Evolutionary conservation across 2,113 vertebrate genomes (phyloP), one percentile per base, ranked within the genome.

Genomic region (Rhegmatorhina hoffmannsi): DNA sequence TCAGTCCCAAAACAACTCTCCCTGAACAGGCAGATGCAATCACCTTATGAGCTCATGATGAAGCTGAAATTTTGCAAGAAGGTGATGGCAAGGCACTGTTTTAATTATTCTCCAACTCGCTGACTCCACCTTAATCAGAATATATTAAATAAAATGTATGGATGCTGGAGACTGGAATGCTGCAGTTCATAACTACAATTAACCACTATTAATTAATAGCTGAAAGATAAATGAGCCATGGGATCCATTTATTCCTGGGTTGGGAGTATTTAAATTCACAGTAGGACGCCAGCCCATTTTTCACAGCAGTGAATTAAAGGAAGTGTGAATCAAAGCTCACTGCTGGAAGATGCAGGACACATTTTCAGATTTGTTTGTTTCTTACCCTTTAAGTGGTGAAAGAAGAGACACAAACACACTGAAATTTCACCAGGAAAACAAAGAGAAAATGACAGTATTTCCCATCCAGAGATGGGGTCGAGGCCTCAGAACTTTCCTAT

Each of bases 171-270:
- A 95, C 95, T 97, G 49, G 95, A 97, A 97, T 97, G 97, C 94
- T 96, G 96, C 97, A 97, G 97, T 98, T 98, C 98, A 98, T 98
- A 98, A 98, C 97, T 98, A 97, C 98, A 98, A 98, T 98, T 98
- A 98, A 97, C 97, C 97, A 98, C 97, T 97, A 98, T 98, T 98
- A 98, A 98, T 98, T 98, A 98, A 98, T 98, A 95, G 95, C 95
- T 98, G 95, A 82, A 95, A 98, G 98, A 98, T 97, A 98, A 98
- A 98, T 97, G 98, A 98, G 97, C 96, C 97, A 91, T 96, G 91
- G 76, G 55, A 98, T 98, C 93, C 95, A 76, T 97, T 98, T 98
- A 98, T 98, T 96, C 95, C 96, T 97, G 77, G 93, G 96, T 84
- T 97, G 96, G 96, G 96, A 98, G 98, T 98, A 97, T 98, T 98